These are phyloP conservation scores for Diaprepes abbreviatus DNA, from an alignment of 2,888 invertebrate species.

Conservation along the genomic window DNA sequence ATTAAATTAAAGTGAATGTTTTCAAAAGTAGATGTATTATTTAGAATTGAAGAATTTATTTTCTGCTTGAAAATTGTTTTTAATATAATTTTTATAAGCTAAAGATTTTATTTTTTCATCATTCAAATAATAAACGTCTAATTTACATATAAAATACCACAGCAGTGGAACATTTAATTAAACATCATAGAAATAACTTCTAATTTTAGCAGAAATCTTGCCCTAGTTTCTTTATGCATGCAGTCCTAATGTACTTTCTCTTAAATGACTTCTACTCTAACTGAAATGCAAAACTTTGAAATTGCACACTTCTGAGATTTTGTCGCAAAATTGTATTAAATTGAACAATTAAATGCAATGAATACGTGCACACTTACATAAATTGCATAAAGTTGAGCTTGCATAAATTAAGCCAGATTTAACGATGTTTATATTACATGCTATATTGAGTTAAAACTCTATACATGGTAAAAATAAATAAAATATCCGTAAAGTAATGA, in stretches of 20 bases:
- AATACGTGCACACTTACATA: conserved; percentile 29
- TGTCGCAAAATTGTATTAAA: conserved; percentile 55
- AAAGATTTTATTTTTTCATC: too few species aligned
- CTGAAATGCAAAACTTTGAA: conserved; percentile 58
- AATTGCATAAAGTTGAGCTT: conserved; percentile 12
- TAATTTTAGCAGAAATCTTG: too few species aligned
- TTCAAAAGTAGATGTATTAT: too few species aligned
- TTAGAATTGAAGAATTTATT: too few species aligned
- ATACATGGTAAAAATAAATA: conserved; percentile 1
- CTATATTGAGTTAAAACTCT: background rate
- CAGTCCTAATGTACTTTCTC: conserved; percentile 23
- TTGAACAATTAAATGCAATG: conserved; percentile 40
- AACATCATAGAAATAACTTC: background rate
- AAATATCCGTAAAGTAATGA: too few species aligned
- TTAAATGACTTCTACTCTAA: conserved; percentile 46
- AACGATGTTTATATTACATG: conserved; percentile 15
- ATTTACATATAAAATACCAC: too few species aligned
- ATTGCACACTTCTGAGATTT: conserved; percentile 54
- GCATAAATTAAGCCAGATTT: conserved; percentile 22
- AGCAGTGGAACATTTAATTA: too few species aligned
- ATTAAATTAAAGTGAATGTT: too few species aligned
- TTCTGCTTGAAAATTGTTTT: too few species aligned
- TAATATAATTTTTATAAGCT: too few species aligned
- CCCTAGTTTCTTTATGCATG: background rate
- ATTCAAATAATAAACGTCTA: too few species aligned